Conservation (phyloP, 2,888 invertebrate genomes). For the Tyria jacobaeae region DNA sequence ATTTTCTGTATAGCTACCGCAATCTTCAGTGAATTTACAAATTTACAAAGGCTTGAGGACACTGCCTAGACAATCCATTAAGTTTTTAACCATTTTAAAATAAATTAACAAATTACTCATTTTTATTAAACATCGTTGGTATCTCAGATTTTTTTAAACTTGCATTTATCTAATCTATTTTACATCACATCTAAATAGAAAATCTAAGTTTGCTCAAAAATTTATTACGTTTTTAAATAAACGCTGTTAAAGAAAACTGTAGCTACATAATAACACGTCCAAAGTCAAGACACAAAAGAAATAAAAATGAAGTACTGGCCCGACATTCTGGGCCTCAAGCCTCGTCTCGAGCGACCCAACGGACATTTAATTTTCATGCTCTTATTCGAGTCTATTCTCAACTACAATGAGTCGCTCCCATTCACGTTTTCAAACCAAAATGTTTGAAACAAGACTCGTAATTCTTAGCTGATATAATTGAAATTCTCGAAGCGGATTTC, state of each 20-base stretch:
- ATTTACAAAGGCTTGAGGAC: background rate
- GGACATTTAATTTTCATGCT: conserved; percentile 59
- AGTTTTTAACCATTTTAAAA: too few relatives aligned
- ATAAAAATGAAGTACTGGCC: conserved; percentile 25
- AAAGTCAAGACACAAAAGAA: conserved; percentile 27
- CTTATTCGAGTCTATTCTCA: conserved; percentile 40
- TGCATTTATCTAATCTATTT: background rate
- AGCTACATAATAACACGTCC: conserved; percentile 24
- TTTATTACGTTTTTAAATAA: conserved; percentile 1
- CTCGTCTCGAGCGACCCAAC: conserved; percentile 34
- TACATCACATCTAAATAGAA: background rate
- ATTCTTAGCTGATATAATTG: conserved; percentile 22
- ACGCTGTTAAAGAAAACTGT: conserved; percentile 18
- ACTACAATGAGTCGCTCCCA: conserved; percentile 45
- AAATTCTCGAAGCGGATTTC: conserved; percentile 13
- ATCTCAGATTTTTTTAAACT: too few relatives aligned
- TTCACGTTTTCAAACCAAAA: conserved; percentile 35
- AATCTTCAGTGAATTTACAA: background rate
- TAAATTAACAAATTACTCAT: too few relatives aligned
- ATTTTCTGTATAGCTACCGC: background rate
- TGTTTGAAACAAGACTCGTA: conserved; percentile 25
- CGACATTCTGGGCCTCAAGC: conserved; percentile 22
- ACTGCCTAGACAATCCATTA: background rate
- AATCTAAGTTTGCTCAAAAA: background rate
- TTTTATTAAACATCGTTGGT: too few relatives aligned